phyloP scores from a whole-genome alignment of 2,113 vertebrate genomes.

The Mustela lutreola region DNA sequence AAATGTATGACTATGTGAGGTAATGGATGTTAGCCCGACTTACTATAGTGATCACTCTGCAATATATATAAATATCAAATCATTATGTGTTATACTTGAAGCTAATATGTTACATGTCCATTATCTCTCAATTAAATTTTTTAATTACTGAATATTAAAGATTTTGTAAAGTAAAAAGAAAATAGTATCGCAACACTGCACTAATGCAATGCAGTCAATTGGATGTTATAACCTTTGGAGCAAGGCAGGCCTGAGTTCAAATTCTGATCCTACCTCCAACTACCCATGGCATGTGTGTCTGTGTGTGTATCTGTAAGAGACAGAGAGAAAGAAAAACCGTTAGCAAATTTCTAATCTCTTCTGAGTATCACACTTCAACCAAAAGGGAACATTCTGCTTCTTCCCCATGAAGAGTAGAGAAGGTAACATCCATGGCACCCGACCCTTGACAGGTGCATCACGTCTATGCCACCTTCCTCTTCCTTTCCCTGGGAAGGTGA shows the following conservation, averaged over 20 bases:
- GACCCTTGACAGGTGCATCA: accelerated
- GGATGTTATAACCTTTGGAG: not conserved
- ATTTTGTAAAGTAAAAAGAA: not conserved
- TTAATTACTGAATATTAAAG: not conserved
- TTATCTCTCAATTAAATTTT: not conserved
- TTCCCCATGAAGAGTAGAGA: not conserved
- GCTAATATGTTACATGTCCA: not conserved
- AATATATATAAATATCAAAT: not conserved
- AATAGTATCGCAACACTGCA: not conserved
- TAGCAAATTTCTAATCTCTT: not conserved
- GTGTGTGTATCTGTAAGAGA: not conserved
- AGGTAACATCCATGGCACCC: not conserved
- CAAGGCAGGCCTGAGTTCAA: slow-evolving; percentile 29
- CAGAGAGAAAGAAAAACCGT: not conserved
- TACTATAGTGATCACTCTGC: not conserved
- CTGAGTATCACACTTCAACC: not conserved
- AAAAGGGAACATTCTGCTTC: not conserved
- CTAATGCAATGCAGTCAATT: not conserved
- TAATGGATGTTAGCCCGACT: not conserved
- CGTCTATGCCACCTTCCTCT: not conserved
- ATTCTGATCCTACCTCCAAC: not conserved
- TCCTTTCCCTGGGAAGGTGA: not conserved
- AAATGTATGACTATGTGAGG: not conserved
- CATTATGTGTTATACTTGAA: not conserved
- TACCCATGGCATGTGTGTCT: not conserved